phyloP scores from a whole-genome alignment of 2,797 vertebrate species.

The Macroramphosus scolopax region DNA sequence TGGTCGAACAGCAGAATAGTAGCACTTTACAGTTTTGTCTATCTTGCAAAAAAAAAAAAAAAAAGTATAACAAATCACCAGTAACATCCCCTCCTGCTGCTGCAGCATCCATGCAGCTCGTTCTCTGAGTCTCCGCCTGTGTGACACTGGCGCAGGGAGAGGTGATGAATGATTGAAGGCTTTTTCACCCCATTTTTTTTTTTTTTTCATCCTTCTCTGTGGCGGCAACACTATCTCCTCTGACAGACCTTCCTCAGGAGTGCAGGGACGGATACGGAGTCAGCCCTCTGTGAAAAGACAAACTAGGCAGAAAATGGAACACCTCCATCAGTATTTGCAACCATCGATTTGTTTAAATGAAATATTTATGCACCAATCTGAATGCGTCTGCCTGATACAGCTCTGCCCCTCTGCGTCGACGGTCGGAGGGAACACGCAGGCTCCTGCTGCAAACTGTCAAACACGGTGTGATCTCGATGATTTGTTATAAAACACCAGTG shows the following conservation, averaged over 20 bases:
- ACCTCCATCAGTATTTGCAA: constrained; percentile 66
- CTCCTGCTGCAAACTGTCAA: constrained; percentile 13
- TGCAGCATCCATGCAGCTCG: constrained; percentile 37
- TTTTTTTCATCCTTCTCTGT: constrained; percentile 41
- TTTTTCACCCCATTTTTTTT: not conserved
- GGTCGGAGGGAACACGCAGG: constrained; percentile 13
- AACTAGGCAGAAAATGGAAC: constrained; percentile 68
- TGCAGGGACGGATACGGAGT: constrained; percentile 48
- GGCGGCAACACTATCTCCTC: constrained; percentile 57
- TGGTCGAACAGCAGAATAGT: constrained; percentile 12
- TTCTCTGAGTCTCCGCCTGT: constrained; percentile 43
- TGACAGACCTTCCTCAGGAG: constrained; percentile 50
- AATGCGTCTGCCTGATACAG: constrained; percentile 21
- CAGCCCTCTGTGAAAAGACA: constrained; percentile 65
- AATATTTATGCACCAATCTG: constrained; percentile 60
- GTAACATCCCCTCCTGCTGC: constrained; percentile 21
- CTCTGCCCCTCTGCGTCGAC: no score
- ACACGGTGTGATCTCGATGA: constrained; percentile 9
- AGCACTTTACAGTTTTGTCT: constrained; percentile 31
- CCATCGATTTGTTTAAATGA: constrained; percentile 67
- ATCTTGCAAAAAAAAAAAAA: constrained; percentile 15
- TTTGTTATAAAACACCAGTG: not conserved
- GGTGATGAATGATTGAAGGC: constrained; percentile 66
- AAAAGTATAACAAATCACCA: constrained; percentile 49
- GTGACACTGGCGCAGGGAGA: constrained; percentile 49